Evolutionary conservation across 2,113 vertebrate genomes (phyloP).

Genomic region (Tursiops truncatus): DNA sequence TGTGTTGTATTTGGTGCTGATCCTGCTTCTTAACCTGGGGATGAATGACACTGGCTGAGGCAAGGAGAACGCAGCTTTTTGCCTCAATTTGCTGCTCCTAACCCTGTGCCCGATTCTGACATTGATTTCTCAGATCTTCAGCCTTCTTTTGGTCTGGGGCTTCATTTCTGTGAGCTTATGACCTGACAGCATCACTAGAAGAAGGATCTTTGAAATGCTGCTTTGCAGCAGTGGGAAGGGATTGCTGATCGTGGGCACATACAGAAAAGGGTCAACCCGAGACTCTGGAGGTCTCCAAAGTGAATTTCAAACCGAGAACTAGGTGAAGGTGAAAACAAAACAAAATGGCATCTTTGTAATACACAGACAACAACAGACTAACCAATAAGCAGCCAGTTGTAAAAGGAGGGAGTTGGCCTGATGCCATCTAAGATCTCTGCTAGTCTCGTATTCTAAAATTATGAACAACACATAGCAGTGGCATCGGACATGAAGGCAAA

Average conservation of each 20-base stretch:
- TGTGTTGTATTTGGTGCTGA: background rate
- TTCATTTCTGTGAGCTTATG: background rate
- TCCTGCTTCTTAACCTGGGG: background rate
- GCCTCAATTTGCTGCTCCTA: background rate
- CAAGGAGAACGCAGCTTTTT: background rate
- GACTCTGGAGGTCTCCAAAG: background rate
- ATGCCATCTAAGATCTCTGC: background rate
- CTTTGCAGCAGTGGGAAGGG: background rate
- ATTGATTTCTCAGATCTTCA: background rate
- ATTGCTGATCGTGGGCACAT: background rate
- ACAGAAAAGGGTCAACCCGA: background rate
- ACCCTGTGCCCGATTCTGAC: background rate
- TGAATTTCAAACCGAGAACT: background rate
- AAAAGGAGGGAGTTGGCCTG: background rate
- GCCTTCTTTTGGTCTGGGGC: background rate
- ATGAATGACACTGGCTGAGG: background rate
- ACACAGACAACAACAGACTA: background rate
- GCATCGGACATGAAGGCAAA: background rate
- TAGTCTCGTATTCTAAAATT: background rate
- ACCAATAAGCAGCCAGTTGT: background rate
- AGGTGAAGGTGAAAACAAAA: background rate
- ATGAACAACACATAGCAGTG: background rate
- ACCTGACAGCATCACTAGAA: background rate
- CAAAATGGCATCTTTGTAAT: background rate
- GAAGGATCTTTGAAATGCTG: background rate